These are phyloP conservation scores for Noctua janthina DNA, from an alignment of 2,888 invertebrate genomes.

Conservation along the genomic window DNA sequence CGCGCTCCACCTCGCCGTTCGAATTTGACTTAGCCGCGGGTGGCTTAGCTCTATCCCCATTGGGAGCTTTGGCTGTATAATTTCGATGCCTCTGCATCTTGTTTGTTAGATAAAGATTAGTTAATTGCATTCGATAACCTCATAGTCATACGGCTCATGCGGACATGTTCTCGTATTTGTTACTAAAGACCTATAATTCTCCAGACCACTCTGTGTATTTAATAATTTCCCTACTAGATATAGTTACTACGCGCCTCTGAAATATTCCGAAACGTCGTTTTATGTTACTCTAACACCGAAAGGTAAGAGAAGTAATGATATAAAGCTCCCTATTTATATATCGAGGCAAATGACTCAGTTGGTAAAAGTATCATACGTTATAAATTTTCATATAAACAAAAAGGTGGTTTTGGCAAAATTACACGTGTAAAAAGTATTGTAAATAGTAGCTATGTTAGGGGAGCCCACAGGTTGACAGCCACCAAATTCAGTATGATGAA, in stretches of 20 bases:
- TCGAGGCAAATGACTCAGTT: constrained; percentile 31
- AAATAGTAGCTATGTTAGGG: neutral
- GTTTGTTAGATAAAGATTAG: constrained; percentile 69
- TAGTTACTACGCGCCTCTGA: constrained; percentile 7
- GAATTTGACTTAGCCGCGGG: constrained; percentile 82
- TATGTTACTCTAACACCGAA: constrained; percentile 19
- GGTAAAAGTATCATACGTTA: neutral
- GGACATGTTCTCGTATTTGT: neutral
- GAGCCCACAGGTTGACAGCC: neutral
- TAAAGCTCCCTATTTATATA: constrained; percentile 44
- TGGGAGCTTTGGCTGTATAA: constrained; percentile 74
- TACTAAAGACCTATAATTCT: neutral
- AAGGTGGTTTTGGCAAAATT: neutral
- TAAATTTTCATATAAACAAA: neutral
- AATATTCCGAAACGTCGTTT: neutral
- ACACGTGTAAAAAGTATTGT: neutral
- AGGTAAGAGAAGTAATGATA: constrained; percentile 10
- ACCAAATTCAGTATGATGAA: neutral
- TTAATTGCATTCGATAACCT: constrained; percentile 65
- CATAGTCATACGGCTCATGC: constrained; percentile 25
- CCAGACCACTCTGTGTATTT: neutral
- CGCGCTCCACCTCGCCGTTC: constrained; percentile 77
- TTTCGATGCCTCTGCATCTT: constrained; percentile 72
- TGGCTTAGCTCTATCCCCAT: constrained; percentile 78
- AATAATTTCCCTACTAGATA: neutral